phyloP scores from a whole-genome alignment of 2,888 invertebrate species.

The Conomelus anceps region DNA sequence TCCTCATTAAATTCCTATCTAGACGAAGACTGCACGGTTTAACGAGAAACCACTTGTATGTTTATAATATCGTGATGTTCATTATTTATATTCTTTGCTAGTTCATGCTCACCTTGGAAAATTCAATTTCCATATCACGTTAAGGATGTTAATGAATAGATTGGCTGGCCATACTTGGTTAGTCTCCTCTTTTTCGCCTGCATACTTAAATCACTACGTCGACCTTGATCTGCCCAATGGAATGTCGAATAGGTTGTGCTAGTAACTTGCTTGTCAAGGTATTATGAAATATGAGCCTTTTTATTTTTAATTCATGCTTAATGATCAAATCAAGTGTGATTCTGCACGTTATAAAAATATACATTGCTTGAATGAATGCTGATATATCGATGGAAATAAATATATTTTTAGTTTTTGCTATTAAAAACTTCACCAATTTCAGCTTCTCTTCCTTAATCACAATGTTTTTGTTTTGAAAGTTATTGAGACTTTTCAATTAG shows the following conservation, averaged over 20 bases:
- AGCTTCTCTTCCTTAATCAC: no score
- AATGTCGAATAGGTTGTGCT: background rate
- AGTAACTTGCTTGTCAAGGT: background rate
- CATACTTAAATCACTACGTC: background rate
- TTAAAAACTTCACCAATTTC: no score
- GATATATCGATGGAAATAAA: no score
- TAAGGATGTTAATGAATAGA: background rate
- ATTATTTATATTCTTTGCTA: background rate
- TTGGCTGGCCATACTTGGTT: background rate
- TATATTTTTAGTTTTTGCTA: no score
- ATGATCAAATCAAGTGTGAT: background rate
- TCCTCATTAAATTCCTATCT: background rate
- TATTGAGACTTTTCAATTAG: no score
- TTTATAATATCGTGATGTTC: background rate
- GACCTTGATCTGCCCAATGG: background rate
- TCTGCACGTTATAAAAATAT: background rate
- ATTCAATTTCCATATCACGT: background rate
- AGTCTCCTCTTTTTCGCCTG: background rate
- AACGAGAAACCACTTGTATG: background rate
- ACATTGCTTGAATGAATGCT: no score
- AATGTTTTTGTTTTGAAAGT: no score
- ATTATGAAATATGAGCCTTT: background rate
- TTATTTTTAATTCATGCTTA: background rate
- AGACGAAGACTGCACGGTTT: background rate
- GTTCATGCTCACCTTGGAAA: background rate